phyloP scores from a whole-genome alignment of 37 sponge, comb jelly and placozoan species.

The Spongia lamella region DNA sequence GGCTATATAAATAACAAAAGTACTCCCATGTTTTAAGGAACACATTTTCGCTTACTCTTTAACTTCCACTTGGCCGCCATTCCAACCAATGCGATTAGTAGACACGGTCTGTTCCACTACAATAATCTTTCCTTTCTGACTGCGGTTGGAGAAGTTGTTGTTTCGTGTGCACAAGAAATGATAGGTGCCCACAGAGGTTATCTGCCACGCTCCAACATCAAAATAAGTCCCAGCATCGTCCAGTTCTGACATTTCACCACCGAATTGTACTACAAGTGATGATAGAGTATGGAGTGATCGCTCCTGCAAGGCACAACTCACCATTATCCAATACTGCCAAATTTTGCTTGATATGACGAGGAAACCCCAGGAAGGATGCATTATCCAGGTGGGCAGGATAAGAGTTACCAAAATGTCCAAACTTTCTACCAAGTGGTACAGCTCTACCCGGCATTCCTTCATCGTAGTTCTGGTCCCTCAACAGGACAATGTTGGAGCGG shows the following conservation, averaged over 20 bases:
- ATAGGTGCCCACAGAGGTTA: constrained; percentile 76
- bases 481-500: constrained; percentile 91
- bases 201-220: constrained; percentile 83
- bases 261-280: constrained; percentile 64
- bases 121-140: constrained; percentile 93
- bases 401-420: constrained; percentile 90
- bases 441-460: constrained; percentile 57
- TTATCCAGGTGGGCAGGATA: constrained; percentile 75
- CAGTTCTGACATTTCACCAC: constrained; percentile 96
- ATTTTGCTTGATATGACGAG: constrained; percentile 38
- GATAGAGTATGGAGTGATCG: background rate
- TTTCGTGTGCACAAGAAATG: constrained; percentile 95
- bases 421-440: constrained; percentile 17
- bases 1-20: background rate
- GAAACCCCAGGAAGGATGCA: constrained; percentile 62
- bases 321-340: constrained; percentile 57
- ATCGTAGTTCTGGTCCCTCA: constrained; percentile 55
- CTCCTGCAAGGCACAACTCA: constrained; percentile 4
- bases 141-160: constrained; percentile 99
- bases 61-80: constrained; percentile 38
- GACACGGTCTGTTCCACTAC: constrained; percentile 1
- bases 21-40: background rate
- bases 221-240: constrained; percentile 98
- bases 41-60: constrained; percentile 19
- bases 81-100: constrained; percentile 40